phyloP scores from a whole-genome alignment of 2,797 vertebrate genomes.

The Poeciliopsis gracilis region DNA sequence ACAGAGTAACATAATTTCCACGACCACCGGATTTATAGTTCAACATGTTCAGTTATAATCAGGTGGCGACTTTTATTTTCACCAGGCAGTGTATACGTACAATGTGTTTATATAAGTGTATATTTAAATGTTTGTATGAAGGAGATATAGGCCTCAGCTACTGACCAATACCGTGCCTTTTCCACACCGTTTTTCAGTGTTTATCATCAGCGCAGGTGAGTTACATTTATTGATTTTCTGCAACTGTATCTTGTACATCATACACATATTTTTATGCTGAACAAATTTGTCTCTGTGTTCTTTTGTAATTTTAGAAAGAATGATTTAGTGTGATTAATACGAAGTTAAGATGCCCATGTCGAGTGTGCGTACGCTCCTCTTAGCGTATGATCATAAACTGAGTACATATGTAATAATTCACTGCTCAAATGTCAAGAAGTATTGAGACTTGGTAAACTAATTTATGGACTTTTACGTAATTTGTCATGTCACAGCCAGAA shows the following conservation, averaged over 20 bases:
- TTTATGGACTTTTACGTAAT: background rate
- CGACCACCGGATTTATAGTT: no score
- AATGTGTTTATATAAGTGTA: background rate
- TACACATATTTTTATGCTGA: conserved; percentile 7
- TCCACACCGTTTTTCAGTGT: conserved; percentile 5
- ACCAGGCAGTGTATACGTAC: no score
- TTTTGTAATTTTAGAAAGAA: conserved; percentile 9
- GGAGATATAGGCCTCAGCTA: conserved; percentile 13
- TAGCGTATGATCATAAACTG: background rate
- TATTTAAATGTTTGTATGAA: background rate
- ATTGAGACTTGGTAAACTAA: background rate
- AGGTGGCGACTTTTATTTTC: no score
- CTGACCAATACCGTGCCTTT: conserved; percentile 54
- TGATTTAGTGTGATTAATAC: background rate
- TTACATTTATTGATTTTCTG: background rate
- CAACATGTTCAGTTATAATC: no score
- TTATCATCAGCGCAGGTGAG: conserved; percentile 3
- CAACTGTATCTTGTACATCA: conserved; percentile 9
- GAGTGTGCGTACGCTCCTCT: background rate
- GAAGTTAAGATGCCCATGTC: background rate
- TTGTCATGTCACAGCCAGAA: background rate
- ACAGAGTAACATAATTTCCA: no score
- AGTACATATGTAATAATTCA: background rate
- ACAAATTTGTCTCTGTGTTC: conserved; percentile 25
- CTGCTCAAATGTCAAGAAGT: background rate